phyloP scores from a whole-genome alignment of 2,797 vertebrate species.

The Alfaro cultratus region DNA sequence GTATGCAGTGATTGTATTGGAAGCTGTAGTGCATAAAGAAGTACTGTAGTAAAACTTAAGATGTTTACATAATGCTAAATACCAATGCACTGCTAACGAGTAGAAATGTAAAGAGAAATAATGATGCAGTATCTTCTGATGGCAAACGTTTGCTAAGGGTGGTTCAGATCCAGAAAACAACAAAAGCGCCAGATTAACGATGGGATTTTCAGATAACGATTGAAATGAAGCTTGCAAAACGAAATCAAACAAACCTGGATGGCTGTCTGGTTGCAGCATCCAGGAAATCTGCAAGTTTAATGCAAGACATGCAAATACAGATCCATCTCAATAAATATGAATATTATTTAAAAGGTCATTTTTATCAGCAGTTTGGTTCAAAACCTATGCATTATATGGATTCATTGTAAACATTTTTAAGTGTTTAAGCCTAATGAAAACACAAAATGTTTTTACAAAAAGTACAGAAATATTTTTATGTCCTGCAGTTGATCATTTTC shows the following conservation, averaged over 20 bases:
- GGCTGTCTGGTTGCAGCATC: background rate
- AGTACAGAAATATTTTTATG: background rate
- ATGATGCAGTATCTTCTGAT: constrained; percentile 64
- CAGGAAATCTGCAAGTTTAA: background rate
- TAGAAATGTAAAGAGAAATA: constrained; percentile 45
- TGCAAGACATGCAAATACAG: background rate
- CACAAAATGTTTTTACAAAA: background rate
- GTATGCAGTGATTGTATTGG: constrained; percentile 70
- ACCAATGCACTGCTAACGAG: constrained; percentile 78
- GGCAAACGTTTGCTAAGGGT: constrained; percentile 53
- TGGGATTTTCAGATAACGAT: background rate
- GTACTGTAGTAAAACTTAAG: constrained; percentile 71
- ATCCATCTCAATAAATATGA: background rate
- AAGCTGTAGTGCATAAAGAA: constrained; percentile 82
- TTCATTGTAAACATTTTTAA: background rate
- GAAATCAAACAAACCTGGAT: background rate
- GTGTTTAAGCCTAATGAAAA: background rate
- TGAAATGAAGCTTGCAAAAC: background rate
- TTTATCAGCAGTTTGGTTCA: background rate
- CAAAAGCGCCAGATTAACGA: background rate
- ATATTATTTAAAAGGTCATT: background rate
- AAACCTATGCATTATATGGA: background rate
- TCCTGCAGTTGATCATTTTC: background rate
- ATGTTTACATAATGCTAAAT: constrained; percentile 85
- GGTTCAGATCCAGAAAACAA: constrained; percentile 8